Base-by-base conservation (phyloP, 2,888 invertebrate genomes). In the Autographa gamma region DNA sequence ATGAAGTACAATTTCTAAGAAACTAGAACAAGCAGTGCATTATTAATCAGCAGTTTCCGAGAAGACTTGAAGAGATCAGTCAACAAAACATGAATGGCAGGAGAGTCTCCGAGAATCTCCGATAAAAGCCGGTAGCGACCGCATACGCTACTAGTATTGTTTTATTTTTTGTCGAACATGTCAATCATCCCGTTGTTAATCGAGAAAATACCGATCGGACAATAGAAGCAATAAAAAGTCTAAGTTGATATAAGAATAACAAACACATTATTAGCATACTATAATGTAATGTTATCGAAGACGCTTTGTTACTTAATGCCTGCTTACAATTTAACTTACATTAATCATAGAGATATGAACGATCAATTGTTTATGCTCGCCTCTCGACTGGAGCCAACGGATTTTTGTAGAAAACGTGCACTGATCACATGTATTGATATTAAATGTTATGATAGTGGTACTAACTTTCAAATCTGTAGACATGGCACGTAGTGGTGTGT, bases 151-250 rank as follows among this genome's bases (percentile, higher is more conserved):
- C 82, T 77, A 79, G 85, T 86, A 91, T 91, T 92, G 90, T 91
- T 87, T 87, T 66, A 85, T 92, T 92, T 92, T 93, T 93, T 90
- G 82, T 86, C 67, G 66, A 79, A 85, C 87, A 86, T 88, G 89
- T 89, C 91, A 89, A 89, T 92, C 89, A 88, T 79, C 81, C 81
- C 83, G 87, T 90, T 89, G 87, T 89, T 90, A 88, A 90, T 91
- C 87, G 87, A 88, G 86, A 87, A 90, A 89, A 91, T 90, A 86
- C 86, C 85, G 76, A 88, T 88, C 87, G 83, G 85, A 93, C 90
- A 93, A 93, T 91, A 85, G 90, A 82, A 81, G 71, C 77, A 73
- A 89, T 86, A 91, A 92, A 93, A 92, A 92, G 83, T 84, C 79
- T 81, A 80, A 84, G 80, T 83, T 82, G 83, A 83, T 84, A 82